Base-by-base conservation (phyloP, 1,140 invertebrate species). In the Drosophila baimaii region DNA sequence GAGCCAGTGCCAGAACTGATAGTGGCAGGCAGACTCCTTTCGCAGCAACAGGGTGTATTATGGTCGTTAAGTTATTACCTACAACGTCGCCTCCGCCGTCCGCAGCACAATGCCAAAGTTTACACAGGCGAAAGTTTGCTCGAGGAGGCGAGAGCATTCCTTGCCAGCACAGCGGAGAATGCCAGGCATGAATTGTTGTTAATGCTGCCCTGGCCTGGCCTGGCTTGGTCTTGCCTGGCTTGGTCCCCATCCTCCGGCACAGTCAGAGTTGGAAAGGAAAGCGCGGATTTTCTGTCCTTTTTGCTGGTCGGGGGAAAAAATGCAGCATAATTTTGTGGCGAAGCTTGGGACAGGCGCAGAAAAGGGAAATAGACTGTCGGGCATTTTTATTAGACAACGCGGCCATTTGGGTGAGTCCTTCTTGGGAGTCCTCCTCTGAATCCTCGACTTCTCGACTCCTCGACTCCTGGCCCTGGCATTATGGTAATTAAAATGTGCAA, bases 41-140 rank as follows among this genome's bases (percentile, higher is more conserved):
- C 43, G 39, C 70, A 56, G 84, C 84, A 89, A 89, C 84, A 89
- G 84, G 84, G 84, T 89, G 84, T 90, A 89, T 89, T 89, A 89
- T 89, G 85, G 85, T 84, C 84, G 84, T 89, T 89, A 89, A 89
- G 84, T 89, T 89, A 89, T 89, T 89, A 89, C 80, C 81, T 89
- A 81, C 64, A 76, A 63, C 74, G 82, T 52, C 81, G 77, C 37
- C 55, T 37, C 10, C 37, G 46, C 72, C 37, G 46, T 54, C 72
- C 37, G 46, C 62, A 89, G 54, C 54, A 89, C 84, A 89, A 89
- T 81, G 84, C 62, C 84, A 81, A 89, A 89, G 84, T 89, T 89
- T 89, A 76, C 84, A 84, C 77, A 89, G 75, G 73, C 77, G 84
- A 88, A 89, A 88, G 77, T 88, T 89, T 89, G 49, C 73, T 57